Percentiles rank a stretch among this genome's conserved stretches.
These are phyloP conservation scores for Narcine bancroftii DNA, from an alignment of 2,113 vertebrate species.

Conservation along the genomic window DNA sequence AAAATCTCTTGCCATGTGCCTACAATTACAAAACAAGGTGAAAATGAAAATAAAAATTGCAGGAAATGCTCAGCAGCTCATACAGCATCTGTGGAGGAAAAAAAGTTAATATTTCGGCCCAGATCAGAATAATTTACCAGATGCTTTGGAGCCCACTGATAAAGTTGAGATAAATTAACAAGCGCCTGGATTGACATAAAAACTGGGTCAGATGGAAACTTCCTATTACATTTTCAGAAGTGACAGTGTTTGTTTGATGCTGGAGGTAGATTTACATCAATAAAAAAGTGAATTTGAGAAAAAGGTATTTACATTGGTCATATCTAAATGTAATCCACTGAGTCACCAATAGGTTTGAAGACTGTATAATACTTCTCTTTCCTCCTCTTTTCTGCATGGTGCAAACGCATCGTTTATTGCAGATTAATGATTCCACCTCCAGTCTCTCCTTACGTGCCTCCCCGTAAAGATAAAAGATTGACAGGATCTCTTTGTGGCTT, in stretches of 20 bases:
- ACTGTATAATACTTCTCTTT: conserved; percentile 37
- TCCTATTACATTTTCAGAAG: neutral
- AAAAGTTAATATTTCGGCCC: no score
- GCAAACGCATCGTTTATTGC: conserved; percentile 22
- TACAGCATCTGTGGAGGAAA: no score
- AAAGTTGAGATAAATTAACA: neutral
- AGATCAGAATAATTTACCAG: no score
- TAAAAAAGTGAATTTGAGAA: neutral
- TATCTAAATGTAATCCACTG: conserved; percentile 37
- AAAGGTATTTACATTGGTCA: neutral
- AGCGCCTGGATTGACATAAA: neutral
- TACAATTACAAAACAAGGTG: no score
- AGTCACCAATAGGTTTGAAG: conserved; percentile 27
- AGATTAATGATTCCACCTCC: conserved; percentile 4
- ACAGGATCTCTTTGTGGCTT: neutral
- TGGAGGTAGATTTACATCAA: neutral
- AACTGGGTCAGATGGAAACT: neutral
- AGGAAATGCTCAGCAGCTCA: no score
- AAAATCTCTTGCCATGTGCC: neutral
- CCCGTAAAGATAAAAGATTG: conserved; percentile 29
- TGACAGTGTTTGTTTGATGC: neutral
- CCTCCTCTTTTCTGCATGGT: conserved; percentile 36
- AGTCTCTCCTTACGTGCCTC: conserved; percentile 7
- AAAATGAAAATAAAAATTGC: no score
- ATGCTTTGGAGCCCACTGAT: neutral